Evolutionary conservation across 2,797 vertebrate species (phyloP), one percentile per base, ranked within the genome.

Genomic region (Siniperca scherzeri): DNA sequence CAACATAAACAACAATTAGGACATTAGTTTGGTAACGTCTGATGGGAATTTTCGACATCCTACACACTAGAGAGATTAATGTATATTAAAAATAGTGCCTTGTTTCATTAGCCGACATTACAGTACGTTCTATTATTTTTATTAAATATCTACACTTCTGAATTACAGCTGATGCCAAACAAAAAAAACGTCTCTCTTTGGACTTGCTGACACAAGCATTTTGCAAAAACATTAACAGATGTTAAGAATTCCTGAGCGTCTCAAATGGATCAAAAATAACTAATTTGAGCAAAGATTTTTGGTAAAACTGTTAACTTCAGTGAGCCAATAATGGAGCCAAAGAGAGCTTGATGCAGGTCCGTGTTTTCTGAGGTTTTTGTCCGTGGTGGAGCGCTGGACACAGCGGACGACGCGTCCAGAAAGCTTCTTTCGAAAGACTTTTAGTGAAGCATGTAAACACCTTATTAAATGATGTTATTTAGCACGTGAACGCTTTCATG

Each of bases 201-300:
- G 33, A 36, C 16, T 14, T 68, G 55, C 67, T 62, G 60, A 71
- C 60, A 73, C 17, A n/a, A 72, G n/a, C 22, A 40, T 27, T 80
- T 36, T 36, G 12, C n/a, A 60, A 53, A 44, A 79, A 52, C 66
- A 52, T 27, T 16, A 59, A 64, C 67, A 80, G 77, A 79, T 80
- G 77, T 11, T 36, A 55, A 22, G 46, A 57, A 38, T 27, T 30
- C 61, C 5, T 38, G 40, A 76, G 16, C 4, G 4, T 21, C 59
- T 60, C 36, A 16, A 46, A 36, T 12, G 14, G 17, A 66, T 40
- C 19, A 33, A 21, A 44, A 42, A 22, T 22, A 12, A 36, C 33
- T 36, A 3, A 36, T 36, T 36, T 36, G 33, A 3, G 33, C 33
- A 36, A 36, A 36, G 33, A 36, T 36, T 36, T 5, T 36, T 36